Base-by-base conservation (phyloP, 2,113 vertebrate species). In the Pungitius pungitius region DNA sequence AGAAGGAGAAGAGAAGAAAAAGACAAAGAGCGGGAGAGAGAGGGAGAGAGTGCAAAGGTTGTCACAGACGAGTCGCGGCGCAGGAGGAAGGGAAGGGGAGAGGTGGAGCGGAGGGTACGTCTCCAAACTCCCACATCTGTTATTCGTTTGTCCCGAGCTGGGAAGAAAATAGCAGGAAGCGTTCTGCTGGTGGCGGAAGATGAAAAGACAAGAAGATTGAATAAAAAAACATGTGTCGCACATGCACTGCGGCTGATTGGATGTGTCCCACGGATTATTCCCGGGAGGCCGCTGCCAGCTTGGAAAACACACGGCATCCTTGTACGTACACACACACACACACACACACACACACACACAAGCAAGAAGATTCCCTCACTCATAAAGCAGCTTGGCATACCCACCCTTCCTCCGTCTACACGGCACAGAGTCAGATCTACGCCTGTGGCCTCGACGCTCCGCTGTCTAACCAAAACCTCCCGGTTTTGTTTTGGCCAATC, bases 141-240 rank as follows among this genome's bases (percentile, higher is more conserved):
- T 96, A 96, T 96, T 96, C 94, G 95, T 98, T 97, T 98, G 95
- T 97, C 94, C 95, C 90, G 94, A 94, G 94, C 94, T 95, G 95
- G 94, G 95, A 96, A 95, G 95, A 96, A 94, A 97, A 95, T 95
- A 92, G 95, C 96, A 97, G 95, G 96, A 98, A 96, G 95, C 93
- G 92, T 96, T 97, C 94, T 95, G 93, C 94, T 96, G 95, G 94
- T 95, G 94, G 93, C 91, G 89, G 94, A 96, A 96, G 96, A 98
- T 97, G 95, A 98, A 97, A 97, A 96, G 95, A 96, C 94, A 94
- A 96, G 91, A 87, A 88, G 90, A 91, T 91, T 91, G 90, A 92
- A 92, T 92, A 92, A 92, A 93, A 92, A 96, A 96, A 95, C 95
- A 96, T 95, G 94, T 97, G 96, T 96, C 93, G 90, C 94, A 92